Evolutionary conservation across 2,113 vertebrate genomes (phyloP).

Genomic region (Trematomus loennbergii): DNA sequence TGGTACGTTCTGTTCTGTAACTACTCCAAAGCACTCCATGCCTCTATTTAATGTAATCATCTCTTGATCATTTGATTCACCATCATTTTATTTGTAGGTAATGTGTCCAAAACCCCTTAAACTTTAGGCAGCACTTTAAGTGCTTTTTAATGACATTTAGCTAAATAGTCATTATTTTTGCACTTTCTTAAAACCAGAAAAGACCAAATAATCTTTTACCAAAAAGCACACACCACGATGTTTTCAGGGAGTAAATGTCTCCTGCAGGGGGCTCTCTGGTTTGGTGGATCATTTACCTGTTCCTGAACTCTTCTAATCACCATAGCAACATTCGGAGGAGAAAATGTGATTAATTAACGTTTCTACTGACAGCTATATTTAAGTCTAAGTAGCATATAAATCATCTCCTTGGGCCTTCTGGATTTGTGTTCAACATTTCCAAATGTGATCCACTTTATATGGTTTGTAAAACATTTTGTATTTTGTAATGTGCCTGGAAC

Average conservation of each 20-base stretch:
- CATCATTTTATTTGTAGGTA: slow-evolving; percentile 6
- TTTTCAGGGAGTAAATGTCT: not conserved
- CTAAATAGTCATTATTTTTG: slow-evolving; percentile 15
- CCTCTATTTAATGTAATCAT: slow-evolving; percentile 21
- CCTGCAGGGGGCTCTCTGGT: slow-evolving; percentile 21
- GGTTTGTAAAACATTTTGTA: slow-evolving; percentile 41
- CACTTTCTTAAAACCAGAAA: not conserved
- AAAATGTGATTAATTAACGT: not conserved
- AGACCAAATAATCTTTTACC: not conserved
- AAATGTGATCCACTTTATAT: slow-evolving; percentile 31
- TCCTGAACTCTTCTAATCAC: not conserved
- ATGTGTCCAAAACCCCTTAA: slow-evolving; percentile 6
- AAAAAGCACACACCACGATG: not conserved
- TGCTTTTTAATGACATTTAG: slow-evolving; percentile 25
- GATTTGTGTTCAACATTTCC: slow-evolving; percentile 16
- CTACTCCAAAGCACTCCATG: no score
- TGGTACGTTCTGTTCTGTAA: no score
- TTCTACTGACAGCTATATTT: not conserved
- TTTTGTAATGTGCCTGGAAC: slow-evolving; percentile 27
- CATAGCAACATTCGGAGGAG: not conserved
- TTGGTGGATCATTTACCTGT: not conserved
- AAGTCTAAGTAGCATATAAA: not conserved
- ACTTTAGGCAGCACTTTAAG: slow-evolving; percentile 14
- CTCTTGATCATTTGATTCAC: slow-evolving; percentile 9
- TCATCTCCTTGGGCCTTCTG: slow-evolving; percentile 31